A percentile compares a stretch with the other conserved stretches of the same genome.
Evolutionary conservation across 2,113 vertebrate genomes (phyloP).

Genomic region (Alouatta palliata): DNA sequence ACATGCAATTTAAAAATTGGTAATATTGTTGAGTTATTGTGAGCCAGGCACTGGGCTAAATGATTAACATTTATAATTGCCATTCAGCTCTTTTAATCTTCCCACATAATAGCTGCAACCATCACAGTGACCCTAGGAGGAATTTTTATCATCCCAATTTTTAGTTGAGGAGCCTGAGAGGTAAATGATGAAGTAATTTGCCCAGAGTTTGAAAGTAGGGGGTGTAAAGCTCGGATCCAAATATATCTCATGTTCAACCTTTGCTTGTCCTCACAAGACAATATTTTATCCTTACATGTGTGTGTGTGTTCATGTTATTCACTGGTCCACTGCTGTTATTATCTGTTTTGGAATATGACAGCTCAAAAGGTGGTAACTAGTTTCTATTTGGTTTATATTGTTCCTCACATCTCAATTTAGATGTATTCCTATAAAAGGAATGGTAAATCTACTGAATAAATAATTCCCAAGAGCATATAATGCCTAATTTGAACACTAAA

Average conservation of each 20-base stretch:
- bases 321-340: neutral
- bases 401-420: neutral
- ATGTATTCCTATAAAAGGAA: neutral
- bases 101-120: neutral
- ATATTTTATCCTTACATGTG: too few species aligned
- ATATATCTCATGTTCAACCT: neutral
- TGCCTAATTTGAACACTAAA: neutral
- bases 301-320: neutral
- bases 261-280: neutral
- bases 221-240: neutral
- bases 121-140: neutral
- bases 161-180: neutral
- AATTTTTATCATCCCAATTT: neutral
- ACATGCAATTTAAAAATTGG: neutral
- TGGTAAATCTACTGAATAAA: neutral
- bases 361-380: neutral
- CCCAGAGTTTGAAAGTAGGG: neutral
- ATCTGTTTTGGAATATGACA: neutral
- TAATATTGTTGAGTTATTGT: neutral
- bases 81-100: neutral
- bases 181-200: neutral
- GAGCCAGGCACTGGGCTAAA: neutral
- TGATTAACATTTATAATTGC: constrained; percentile 38
- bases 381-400: neutral
- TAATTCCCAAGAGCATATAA: neutral